A percentile compares a stretch with the other conserved stretches of the same genome.
Evolutionary conservation across 2,888 invertebrate genomes (phyloP).

Genomic region (Drosophila nr. perissopoda): DNA sequence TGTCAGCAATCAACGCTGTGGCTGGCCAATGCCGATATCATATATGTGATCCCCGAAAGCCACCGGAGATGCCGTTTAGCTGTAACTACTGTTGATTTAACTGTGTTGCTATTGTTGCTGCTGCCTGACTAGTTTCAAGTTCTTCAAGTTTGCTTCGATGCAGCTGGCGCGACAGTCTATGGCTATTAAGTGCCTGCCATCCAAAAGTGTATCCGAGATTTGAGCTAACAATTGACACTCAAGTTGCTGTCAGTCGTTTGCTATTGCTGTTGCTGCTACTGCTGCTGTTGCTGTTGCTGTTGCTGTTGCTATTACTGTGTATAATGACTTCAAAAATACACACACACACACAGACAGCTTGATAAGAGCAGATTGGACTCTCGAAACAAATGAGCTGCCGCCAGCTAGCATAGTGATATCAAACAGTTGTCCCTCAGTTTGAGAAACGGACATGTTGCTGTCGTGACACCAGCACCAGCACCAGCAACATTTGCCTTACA

Average conservation of each 20-base stretch:
- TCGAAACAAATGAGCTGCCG: slow-evolving; percentile 32
- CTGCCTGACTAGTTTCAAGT: slow-evolving; percentile 17
- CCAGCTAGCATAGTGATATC: slow-evolving; percentile 31
- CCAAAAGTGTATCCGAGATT: slow-evolving; percentile 56
- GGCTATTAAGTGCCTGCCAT: slow-evolving; percentile 55
- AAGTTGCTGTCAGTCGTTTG: slow-evolving; percentile 45
- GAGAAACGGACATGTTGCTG: slow-evolving; percentile 30
- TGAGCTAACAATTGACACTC: slow-evolving; percentile 64
- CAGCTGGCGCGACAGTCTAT: slow-evolving; percentile 37
- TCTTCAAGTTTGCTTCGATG: slow-evolving; percentile 28
- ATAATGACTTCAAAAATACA: slow-evolving; percentile 40
- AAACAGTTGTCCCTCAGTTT: slow-evolving; percentile 28
- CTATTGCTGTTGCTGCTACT: neutral
- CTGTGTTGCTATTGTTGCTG: slow-evolving; percentile 31
- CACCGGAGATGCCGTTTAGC: slow-evolving; percentile 64
- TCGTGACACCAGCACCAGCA: slow-evolving; percentile 16
- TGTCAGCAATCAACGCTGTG: slow-evolving; percentile 70
- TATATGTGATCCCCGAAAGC: slow-evolving; percentile 42
- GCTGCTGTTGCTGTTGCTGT: neutral
- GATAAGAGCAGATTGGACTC: slow-evolving; percentile 46
- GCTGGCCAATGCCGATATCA: slow-evolving; percentile 45
- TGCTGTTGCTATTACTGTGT: slow-evolving; percentile 1
- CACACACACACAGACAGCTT: slow-evolving; percentile 6
- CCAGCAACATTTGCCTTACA: slow-evolving; percentile 35
- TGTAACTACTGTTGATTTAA: slow-evolving; percentile 57